Evolutionary conservation across 2,888 invertebrate species (phyloP), one percentile per base, ranked within the genome.

Genomic region (Phorcus lineatus): DNA sequence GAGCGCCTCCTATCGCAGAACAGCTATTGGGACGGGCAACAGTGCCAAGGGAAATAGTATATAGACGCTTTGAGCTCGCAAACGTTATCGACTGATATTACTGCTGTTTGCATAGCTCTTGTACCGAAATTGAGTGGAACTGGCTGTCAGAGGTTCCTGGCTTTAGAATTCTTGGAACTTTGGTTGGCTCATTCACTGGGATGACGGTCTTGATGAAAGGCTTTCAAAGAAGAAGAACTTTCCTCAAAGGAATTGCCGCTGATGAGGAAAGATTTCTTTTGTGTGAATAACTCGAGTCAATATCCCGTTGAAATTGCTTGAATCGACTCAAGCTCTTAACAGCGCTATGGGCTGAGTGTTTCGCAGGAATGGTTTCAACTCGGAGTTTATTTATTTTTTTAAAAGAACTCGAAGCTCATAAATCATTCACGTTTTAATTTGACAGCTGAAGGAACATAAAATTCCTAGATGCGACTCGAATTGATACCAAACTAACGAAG

Each of bases 131-230:
- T 70, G 70, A 70, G 36, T 70, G 70, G 31, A 31, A 70, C 36
- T 70, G 70, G 40, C 19, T 70, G 28, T 17, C 57, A 19, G 70
- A 31, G 40, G 19, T 70, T 70, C 70, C 70, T 70, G 36, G 40
- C 40, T 70, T 70, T 31, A 70, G 70, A 70, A 70, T 70, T 70
- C 70, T 40, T 70, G 70, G 36, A 70, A 70, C 70, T 70, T 70
- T 70, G 70, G 36, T 70, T 70, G 0, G 40, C 40, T 28, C 70
- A 31, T 70, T 70, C 70, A 70, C 40, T 31, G 70, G 24, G 40
- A 36, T 70, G 70, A 70, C 28, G 36, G 70, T 13, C 31, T 19
- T 28, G n/a, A 36, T 19, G 28, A 19, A 16, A 70, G 17, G 19
- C 31, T 17, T 70, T 70, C 70, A 70, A 36, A 36, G 36, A 11